phyloP scores from a whole-genome alignment of 2,797 vertebrate genomes.

The Squalus acanthias region DNA sequence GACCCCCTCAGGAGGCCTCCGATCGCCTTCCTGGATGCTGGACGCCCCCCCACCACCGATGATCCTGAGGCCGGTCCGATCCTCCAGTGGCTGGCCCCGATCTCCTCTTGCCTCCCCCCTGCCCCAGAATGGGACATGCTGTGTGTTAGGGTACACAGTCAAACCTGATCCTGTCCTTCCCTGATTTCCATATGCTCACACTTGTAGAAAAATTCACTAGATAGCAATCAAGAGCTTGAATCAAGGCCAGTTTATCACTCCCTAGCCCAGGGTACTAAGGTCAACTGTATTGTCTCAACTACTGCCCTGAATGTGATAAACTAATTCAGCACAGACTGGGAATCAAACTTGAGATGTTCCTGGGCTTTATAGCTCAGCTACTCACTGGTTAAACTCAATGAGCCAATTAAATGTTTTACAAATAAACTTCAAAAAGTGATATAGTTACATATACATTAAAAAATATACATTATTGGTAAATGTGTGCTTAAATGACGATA shows the following conservation, averaged over 20 bases:
- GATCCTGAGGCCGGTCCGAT: too few species aligned
- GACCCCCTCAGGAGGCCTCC: too few species aligned
- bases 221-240: too few species aligned
- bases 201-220: too few species aligned
- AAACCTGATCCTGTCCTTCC: neutral
- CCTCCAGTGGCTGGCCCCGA: too few species aligned
- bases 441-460: neutral
- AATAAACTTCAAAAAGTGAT: neutral
- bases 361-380: neutral
- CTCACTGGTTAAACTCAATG: neutral
- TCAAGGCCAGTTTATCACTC: neutral
- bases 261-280: neutral
- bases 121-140: too few species aligned
- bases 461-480: neutral
- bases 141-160: neutral
- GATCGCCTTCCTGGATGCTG: too few species aligned
- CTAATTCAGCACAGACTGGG: neutral
- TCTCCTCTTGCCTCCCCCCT: too few species aligned
- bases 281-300: neutral
- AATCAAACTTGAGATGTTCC: neutral
- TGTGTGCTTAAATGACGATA: neutral
- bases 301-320: neutral
- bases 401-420: neutral
- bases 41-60: too few species aligned
- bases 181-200: neutral